These are phyloP conservation scores for Notocelia uddmanniana DNA, from an alignment of 2,888 invertebrate genomes.

Conservation along the genomic window DNA sequence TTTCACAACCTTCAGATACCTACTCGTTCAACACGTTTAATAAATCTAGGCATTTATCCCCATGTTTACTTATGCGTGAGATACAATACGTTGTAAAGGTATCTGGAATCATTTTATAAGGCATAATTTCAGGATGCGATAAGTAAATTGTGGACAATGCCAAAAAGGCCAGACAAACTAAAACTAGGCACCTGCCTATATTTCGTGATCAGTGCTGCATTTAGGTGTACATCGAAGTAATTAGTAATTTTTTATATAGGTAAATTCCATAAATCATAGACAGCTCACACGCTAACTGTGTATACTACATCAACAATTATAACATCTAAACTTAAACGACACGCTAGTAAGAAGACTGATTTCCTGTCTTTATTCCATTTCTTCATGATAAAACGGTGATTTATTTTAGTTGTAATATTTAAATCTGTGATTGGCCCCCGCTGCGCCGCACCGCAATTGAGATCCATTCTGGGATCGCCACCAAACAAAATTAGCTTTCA, in stretches of 20 bases:
- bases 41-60: too few species aligned
- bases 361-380: not conserved
- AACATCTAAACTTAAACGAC: not conserved
- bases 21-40: too few species aligned
- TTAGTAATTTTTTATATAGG: not conserved
- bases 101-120: not conserved
- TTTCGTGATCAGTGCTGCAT: not conserved
- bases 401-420: not conserved
- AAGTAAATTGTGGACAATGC: too few species aligned
- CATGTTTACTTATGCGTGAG: too few species aligned
- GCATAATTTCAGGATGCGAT: too few species aligned
- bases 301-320: not conserved
- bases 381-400: not conserved
- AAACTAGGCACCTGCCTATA: not conserved
- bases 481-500: not conserved
- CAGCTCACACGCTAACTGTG: too few species aligned
- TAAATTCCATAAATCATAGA: not conserved
- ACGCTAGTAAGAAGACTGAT: too few species aligned
- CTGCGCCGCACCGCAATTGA: not conserved
- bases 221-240: not conserved
- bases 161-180: not conserved
- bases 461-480: not conserved
- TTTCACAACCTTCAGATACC: too few species aligned
- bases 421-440: conserved; percentile 14
- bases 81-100: too few species aligned